phyloP scores from a whole-genome alignment of 2,113 vertebrate species.

The Tenrec ecaudatus region DNA sequence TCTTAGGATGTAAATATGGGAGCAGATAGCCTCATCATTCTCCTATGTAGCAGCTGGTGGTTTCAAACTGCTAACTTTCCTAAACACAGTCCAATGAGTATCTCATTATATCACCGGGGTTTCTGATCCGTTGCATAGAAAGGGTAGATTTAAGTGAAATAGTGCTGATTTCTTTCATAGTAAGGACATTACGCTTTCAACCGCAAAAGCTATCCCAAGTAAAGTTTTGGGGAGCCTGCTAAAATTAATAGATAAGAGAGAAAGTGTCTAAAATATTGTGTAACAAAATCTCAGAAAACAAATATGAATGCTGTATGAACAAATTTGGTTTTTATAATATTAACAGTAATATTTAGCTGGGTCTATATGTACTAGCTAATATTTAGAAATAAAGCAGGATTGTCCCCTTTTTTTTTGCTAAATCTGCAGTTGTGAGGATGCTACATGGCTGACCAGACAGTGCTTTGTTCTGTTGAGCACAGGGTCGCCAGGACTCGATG shows the following conservation, averaged over 20 bases:
- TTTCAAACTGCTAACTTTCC: too few species aligned
- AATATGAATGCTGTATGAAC: constrained; percentile 12
- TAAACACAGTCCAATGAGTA: too few species aligned
- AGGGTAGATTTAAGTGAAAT: constrained; percentile 13
- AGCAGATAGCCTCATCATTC: too few species aligned
- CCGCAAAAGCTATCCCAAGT: not conserved
- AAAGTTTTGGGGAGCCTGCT: not conserved
- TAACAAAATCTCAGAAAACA: not conserved
- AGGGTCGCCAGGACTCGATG: too few species aligned
- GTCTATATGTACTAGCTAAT: not conserved
- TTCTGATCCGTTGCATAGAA: not conserved
- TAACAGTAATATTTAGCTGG: constrained; percentile 16
- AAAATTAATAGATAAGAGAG: constrained; percentile 31
- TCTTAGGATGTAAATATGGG: too few species aligned
- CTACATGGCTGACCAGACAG: too few species aligned
- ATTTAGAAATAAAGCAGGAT: not conserved
- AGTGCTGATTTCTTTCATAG: not conserved
- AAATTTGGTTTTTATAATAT: constrained; percentile 47
- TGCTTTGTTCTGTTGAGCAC: too few species aligned
- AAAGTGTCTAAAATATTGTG: not conserved
- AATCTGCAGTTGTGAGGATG: too few species aligned
- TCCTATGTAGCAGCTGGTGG: too few species aligned
- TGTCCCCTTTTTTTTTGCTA: too few species aligned
- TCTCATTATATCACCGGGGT: too few species aligned
- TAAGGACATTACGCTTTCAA: not conserved